phyloP scores from a whole-genome alignment of 2,888 invertebrate species.

The Diogma glabrata region DNA sequence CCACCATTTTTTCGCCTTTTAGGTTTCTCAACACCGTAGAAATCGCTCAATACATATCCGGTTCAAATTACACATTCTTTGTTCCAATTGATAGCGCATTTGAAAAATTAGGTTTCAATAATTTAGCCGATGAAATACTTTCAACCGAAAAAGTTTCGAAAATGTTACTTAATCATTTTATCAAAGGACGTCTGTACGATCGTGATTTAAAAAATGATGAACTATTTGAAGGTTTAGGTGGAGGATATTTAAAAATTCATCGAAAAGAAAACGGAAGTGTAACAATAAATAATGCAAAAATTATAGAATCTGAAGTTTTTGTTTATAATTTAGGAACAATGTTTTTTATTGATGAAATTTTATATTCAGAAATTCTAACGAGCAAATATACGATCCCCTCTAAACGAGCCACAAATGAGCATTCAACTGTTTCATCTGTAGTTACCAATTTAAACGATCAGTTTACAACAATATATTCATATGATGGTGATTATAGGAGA shows the following conservation, averaged over 20 bases:
- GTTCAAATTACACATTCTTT: conserved; percentile 56
- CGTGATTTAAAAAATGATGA: conserved; percentile 44
- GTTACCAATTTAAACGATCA: conserved; percentile 24
- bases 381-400: conserved; percentile 27
- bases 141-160: conserved; percentile 45
- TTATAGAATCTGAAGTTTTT: conserved; percentile 49
- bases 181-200: conserved; percentile 47
- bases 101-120: conserved; percentile 44
- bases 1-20: too few relatives aligned
- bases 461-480: conserved; percentile 17
- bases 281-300: conserved; percentile 44
- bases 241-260: conserved; percentile 42
- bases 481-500: too few relatives aligned
- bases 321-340: conserved; percentile 54
- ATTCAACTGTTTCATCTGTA: conserved; percentile 17
- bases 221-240: conserved; percentile 43
- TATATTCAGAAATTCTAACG: conserved; percentile 38
- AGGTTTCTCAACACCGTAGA: conserved; percentile 50
- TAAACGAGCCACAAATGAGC: neutral
- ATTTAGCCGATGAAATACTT: conserved; percentile 43
- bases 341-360: conserved; percentile 48
- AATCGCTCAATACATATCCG: conserved; percentile 47
- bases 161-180: conserved; percentile 49
- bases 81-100: conserved; percentile 58
- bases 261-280: conserved; percentile 39